These are phyloP conservation scores for Amitus sp. DNA, from an alignment of 2,888 invertebrate genomes.

Conservation along the genomic window DNA sequence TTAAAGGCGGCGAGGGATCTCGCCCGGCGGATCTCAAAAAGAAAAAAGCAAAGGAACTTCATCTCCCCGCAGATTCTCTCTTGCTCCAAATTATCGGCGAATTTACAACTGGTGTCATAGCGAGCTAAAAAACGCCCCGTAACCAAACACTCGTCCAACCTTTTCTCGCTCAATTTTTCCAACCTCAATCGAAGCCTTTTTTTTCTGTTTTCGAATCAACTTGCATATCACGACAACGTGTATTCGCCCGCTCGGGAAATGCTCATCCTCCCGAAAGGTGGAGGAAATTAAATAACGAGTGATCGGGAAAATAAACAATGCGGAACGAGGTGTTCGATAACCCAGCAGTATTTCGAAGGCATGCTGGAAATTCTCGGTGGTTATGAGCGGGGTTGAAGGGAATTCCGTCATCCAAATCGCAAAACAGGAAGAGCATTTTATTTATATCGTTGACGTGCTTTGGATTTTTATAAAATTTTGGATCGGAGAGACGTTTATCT, in stretches of 20 bases:
- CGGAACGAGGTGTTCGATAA: constrained; percentile 15
- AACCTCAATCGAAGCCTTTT: neutral
- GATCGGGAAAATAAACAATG: constrained; percentile 31
- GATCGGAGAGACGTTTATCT: too few relatives aligned
- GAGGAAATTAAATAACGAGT: constrained; percentile 31
- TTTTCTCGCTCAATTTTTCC: constrained; percentile 4
- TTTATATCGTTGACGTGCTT: too few relatives aligned
- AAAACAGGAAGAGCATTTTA: too few relatives aligned
- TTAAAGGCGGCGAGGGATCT: constrained; percentile 49
- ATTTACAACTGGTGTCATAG: constrained; percentile 24
- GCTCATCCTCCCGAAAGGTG: constrained; percentile 26
- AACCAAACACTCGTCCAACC: constrained; percentile 11
- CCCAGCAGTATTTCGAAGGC: constrained; percentile 17
- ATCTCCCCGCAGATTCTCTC: constrained; percentile 33
- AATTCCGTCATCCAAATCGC: too few relatives aligned
- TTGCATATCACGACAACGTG: constrained; percentile 21
- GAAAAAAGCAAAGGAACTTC: constrained; percentile 43
- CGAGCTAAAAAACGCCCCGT: constrained; percentile 5
- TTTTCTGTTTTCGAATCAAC: constrained; percentile 23
- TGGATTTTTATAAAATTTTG: too few relatives aligned
- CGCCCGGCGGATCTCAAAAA: constrained; percentile 37
- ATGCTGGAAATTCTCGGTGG: constrained; percentile 16
- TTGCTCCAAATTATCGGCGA: constrained; percentile 30
- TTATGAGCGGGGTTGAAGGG: too few relatives aligned
- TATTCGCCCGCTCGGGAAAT: constrained; percentile 26